Base-by-base conservation (phyloP, 2,888 invertebrate genomes). In the Hydrotaea cyrtoneurina region DNA sequence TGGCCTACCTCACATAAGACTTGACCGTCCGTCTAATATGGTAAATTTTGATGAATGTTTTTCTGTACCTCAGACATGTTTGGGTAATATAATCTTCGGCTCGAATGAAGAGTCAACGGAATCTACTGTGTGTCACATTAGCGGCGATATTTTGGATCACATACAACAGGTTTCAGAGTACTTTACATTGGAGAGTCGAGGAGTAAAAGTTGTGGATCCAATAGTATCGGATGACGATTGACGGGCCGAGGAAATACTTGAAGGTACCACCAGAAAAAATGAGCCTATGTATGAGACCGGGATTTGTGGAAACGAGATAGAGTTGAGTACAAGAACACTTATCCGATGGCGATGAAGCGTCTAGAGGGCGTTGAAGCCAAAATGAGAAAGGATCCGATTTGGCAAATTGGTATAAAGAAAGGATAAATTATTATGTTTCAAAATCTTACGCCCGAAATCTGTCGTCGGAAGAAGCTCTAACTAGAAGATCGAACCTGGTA, bases 391-490 rank as follows among this genome's bases (percentile, higher is more conserved):
- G 46, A 59, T 19, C 19, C 57, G 21, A 15, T 46, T 71, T 71
- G 3, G 46, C 74, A 23, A 21, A 50, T 19, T 80, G 69, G 80
- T 80, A 80, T 31, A 80, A 0, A n/a, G 13, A 8, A 10, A 80
- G 69, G 19, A 80, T 80, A 57, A 23, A 80, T 15, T 66, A 80
- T 26, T 74, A 74, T 17, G 15, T 82, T 2, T 5, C 21, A 1
- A 82, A 82, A 50, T 66, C 77, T 0, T 80, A 74, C 39, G 79
- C 73, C 11, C 62, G 79, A 15, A 79, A 73, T 26, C 23, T 79
- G 43, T 64, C 26, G 10, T 55, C 55, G n/a, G 57, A 80, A n/a
- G 74, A 80, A 26, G 66, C n/a, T n/a, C n/a, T n/a, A n/a, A n/a
- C n/a, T n/a, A n/a, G n/a, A n/a, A n/a, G n/a, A n/a, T n/a, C n/a